Evolutionary conservation across 2,797 vertebrate genomes (phyloP).

Genomic region (Pangasius mekongensis): DNA sequence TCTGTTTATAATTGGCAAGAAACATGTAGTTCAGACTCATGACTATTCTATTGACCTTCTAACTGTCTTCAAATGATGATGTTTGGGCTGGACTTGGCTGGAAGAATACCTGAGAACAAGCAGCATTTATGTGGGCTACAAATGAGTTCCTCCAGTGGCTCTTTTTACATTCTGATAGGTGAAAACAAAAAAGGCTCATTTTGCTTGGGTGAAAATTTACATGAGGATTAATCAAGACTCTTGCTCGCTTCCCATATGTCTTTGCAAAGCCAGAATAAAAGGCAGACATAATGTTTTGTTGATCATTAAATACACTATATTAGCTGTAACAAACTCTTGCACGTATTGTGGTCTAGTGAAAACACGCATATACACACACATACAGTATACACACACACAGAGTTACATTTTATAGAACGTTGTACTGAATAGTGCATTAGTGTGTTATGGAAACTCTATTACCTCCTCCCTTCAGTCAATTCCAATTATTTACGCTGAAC

Average conservation of each 20-base stretch:
- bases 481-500: slow-evolving; percentile 30
- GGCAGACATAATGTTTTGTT: background rate
- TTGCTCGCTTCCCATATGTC: background rate
- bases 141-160: background rate
- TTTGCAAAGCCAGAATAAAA: background rate
- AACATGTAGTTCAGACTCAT: background rate
- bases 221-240: slow-evolving; percentile 62
- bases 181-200: slow-evolving; percentile 19
- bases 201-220: slow-evolving; percentile 56
- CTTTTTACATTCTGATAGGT: background rate
- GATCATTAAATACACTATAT: background rate
- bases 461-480: slow-evolving; percentile 13
- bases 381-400: background rate
- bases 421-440: slow-evolving; percentile 10
- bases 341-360: background rate
- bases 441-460: slow-evolving; percentile 8
- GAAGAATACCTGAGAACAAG: background rate
- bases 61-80: background rate
- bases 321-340: background rate
- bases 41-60: background rate
- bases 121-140: background rate
- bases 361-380: background rate
- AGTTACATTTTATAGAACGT: slow-evolving; percentile 8
- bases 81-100: background rate
- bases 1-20: background rate